Evolutionary conservation across 2,888 invertebrate species (phyloP).

Genomic region (Phrixothrix hirtus): DNA sequence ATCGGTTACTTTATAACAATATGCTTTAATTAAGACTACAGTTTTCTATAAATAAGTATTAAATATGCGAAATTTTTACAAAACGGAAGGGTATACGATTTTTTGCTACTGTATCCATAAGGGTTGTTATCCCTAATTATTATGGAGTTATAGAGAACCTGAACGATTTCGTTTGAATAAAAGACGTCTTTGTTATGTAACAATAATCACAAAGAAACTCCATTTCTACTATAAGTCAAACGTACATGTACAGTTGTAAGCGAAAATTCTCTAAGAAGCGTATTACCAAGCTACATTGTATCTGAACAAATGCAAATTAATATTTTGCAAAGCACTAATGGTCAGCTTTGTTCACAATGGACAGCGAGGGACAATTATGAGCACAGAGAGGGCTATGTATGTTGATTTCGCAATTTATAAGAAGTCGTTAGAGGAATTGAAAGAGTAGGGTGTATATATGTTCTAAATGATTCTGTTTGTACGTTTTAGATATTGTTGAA

Average conservation of each 20-base stretch:
- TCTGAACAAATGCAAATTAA: slow-evolving; percentile 24
- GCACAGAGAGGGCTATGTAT: slow-evolving; percentile 34
- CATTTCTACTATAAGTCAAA: slow-evolving; percentile 39
- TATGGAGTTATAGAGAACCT: slow-evolving; percentile 14
- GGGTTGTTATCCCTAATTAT: slow-evolving; percentile 8
- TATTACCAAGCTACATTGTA: not conserved
- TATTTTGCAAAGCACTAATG: slow-evolving; percentile 37
- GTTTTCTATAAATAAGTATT: slow-evolving; percentile 21
- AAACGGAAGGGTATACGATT: slow-evolving; percentile 4
- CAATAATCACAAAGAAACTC: slow-evolving; percentile 35
- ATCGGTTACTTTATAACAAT: slow-evolving; percentile 18
- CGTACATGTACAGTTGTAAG: slow-evolving; percentile 29
- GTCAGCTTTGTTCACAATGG: slow-evolving; percentile 38
- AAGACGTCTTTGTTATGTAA: slow-evolving; percentile 29
- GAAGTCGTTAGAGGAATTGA: slow-evolving; percentile 24
- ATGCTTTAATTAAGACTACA: slow-evolving; percentile 19
- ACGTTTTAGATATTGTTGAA: slow-evolving; percentile 27
- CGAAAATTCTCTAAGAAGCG: slow-evolving; percentile 10
- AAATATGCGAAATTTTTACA: slow-evolving; percentile 16
- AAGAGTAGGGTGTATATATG: slow-evolving; percentile 33
- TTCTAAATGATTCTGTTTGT: slow-evolving; percentile 36
- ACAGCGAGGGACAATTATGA: slow-evolving; percentile 32
- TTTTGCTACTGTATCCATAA: slow-evolving; percentile 22
- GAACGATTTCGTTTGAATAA: not conserved
- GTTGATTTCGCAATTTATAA: slow-evolving; percentile 38